Percentiles rank a stretch among this genome's conserved stretches.
Evolutionary conservation across 2,888 invertebrate species (phyloP).

Genomic region (Diaperis boleti): DNA sequence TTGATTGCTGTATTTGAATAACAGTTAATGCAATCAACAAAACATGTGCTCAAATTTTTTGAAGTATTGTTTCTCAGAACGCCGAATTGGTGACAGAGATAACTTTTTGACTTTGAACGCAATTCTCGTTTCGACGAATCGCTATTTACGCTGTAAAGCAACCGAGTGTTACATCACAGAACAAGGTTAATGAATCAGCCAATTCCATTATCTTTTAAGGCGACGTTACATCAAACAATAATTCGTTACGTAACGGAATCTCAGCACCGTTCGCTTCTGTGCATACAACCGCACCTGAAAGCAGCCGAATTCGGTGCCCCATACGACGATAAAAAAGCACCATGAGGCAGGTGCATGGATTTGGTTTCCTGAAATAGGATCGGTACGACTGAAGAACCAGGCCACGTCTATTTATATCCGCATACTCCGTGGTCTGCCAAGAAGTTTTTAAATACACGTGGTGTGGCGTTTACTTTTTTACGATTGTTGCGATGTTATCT

Average conservation of each 20-base stretch:
- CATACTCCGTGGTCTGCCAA: slow-evolving; percentile 46
- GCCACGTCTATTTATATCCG: slow-evolving; percentile 47
- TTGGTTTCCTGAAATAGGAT: slow-evolving; percentile 51
- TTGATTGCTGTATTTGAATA: too few relatives aligned
- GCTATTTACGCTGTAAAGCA: slow-evolving; percentile 14
- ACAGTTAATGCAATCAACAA: too few relatives aligned
- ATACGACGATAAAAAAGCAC: slow-evolving; percentile 23
- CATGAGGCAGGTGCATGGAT: slow-evolving; percentile 38
- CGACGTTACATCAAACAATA: slow-evolving; percentile 1
- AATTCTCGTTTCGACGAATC: not conserved
- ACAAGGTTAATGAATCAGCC: slow-evolving; percentile 34
- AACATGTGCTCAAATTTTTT: too few relatives aligned
- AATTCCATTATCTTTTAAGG: slow-evolving; percentile 32
- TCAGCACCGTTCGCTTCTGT: slow-evolving; percentile 3
- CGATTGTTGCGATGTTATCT: slow-evolving; percentile 35
- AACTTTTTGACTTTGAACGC: not conserved
- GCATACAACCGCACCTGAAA: slow-evolving; percentile 12
- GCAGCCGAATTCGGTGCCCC: slow-evolving; percentile 4
- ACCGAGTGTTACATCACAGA: slow-evolving; percentile 21
- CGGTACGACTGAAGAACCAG: slow-evolving; percentile 44
- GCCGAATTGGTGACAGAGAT: not conserved
- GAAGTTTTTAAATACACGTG: slow-evolving; percentile 44
- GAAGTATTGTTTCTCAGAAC: not conserved
- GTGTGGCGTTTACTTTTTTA: slow-evolving; percentile 33
- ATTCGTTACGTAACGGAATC: slow-evolving; percentile 18